These are phyloP conservation scores for Lepidotrigona ventralis DNA, from an alignment of 1,140 invertebrate genomes.

Conservation along the genomic window DNA sequence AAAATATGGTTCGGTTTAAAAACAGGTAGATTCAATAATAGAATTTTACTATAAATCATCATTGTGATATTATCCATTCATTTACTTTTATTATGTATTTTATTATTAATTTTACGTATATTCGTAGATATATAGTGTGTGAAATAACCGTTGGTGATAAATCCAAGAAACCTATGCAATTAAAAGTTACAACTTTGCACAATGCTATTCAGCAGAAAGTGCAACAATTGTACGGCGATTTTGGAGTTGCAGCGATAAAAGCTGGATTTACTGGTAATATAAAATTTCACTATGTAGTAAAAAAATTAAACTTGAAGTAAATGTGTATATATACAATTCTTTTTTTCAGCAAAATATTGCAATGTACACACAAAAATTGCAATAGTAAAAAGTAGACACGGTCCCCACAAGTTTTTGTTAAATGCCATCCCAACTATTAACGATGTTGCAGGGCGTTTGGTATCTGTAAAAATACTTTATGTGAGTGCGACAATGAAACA, in stretches of 20 bases:
- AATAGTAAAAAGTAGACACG: conserved; percentile 85
- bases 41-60: background rate
- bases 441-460: conserved; percentile 82
- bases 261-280: conserved; percentile 82
- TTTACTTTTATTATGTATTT: background rate
- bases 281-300: background rate
- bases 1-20: conserved; percentile 85
- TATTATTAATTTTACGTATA: background rate
- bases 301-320: background rate
- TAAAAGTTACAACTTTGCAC: conserved; percentile 82
- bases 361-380: conserved; percentile 87
- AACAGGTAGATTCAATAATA: conserved; percentile 80
- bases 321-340: conserved; percentile 27
- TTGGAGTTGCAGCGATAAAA: conserved; percentile 84
- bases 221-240: conserved; percentile 86
- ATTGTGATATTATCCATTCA: background rate
- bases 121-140: conserved; percentile 83
- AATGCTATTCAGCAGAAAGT: conserved; percentile 83
- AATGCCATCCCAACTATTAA: conserved; percentile 85
- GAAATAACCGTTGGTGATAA: conserved; percentile 80
- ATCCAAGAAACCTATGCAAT: conserved; percentile 78
- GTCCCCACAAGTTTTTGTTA: conserved; percentile 86
- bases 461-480: conserved; percentile 84
- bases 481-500: conserved; percentile 89
- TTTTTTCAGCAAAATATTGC: conserved; percentile 85